Conservation (phyloP, 2,113 vertebrate genomes). For the rabbit (Oryctolagus cuniculus) region DNA sequence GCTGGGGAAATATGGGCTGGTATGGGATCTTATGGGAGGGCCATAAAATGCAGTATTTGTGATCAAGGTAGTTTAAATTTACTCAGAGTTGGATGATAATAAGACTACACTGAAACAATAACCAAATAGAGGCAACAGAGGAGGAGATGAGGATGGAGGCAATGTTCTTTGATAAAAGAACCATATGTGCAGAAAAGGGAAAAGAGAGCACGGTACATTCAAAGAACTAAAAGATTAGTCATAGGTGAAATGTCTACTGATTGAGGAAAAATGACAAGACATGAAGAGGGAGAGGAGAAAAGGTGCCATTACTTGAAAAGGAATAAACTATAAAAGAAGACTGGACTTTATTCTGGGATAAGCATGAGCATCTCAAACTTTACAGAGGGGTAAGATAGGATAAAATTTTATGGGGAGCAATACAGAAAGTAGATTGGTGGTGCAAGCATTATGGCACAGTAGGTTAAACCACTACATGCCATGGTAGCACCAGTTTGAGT, state of each 20-base stretch:
- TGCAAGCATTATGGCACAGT: no score
- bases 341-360: neutral
- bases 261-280: neutral
- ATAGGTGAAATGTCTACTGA: neutral
- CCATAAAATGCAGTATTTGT: neutral
- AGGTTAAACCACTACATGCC: no score
- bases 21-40: neutral
- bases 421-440: neutral
- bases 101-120: neutral
- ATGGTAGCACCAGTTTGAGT: no score
- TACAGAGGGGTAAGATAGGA: neutral
- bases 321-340: neutral
- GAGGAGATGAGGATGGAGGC: neutral
- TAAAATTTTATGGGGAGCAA: neutral
- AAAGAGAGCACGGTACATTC: neutral
- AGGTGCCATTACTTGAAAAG: neutral
- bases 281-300: neutral
- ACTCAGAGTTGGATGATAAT: neutral
- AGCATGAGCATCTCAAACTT: neutral
- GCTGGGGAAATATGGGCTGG: neutral
- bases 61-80: neutral
- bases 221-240: neutral
- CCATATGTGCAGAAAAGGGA: neutral
- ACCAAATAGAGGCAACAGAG: neutral
- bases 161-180: neutral